Evolutionary conservation across 2,113 vertebrate genomes (phyloP).

Genomic region (Lonchura striata): DNA sequence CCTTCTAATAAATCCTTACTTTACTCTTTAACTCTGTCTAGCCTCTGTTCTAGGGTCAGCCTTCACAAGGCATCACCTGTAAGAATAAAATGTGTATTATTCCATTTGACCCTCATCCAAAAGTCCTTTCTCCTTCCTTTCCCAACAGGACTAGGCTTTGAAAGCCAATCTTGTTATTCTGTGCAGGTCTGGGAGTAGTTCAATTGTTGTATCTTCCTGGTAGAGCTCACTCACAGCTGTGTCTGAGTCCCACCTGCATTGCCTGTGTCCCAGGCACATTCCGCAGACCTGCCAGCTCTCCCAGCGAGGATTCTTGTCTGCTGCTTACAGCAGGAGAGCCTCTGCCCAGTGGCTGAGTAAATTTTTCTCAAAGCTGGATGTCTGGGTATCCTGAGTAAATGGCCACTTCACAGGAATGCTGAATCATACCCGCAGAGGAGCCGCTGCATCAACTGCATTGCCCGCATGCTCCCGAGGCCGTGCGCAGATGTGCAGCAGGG

Average conservation of each 20-base stretch:
- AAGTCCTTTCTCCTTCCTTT: not conserved
- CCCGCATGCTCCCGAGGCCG: not conserved
- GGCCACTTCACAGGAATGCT: not conserved
- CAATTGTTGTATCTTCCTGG: not conserved
- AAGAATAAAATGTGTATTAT: not conserved
- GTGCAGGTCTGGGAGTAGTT: not conserved
- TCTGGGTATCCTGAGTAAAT: not conserved
- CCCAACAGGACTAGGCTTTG: not conserved
- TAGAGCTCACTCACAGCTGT: conserved; percentile 5
- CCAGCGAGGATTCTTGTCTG: not conserved
- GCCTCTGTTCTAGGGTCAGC: not conserved
- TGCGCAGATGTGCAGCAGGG: not conserved
- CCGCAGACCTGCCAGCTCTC: not conserved
- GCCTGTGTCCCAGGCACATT: not conserved
- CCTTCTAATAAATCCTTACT: no score
- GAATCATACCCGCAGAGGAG: not conserved
- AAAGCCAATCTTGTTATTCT: not conserved
- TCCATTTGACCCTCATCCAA: not conserved
- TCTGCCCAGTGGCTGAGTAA: not conserved
- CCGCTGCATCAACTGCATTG: accelerated
- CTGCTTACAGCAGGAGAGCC: not conserved
- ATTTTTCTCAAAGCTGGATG: not conserved
- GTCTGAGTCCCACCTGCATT: not conserved
- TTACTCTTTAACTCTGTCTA: not conserved
- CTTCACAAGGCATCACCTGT: not conserved